Conservation (phyloP, 2,888 invertebrate genomes). For the Nysson spinosus region DNA sequence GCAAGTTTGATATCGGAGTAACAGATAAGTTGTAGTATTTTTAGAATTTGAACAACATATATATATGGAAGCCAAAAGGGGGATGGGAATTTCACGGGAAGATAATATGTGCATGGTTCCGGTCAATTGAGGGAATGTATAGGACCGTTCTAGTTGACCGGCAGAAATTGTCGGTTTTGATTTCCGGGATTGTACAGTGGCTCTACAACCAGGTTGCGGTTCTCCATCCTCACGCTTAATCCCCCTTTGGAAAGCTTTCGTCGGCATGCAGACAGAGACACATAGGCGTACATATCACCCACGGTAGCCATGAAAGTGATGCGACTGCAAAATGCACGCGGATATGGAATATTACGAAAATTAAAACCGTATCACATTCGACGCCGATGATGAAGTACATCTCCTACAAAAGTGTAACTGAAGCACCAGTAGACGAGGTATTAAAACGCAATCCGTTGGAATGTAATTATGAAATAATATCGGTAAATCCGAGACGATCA, state of each 20-base stretch:
- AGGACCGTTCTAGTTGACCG: conserved; percentile 51
- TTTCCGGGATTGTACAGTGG: conserved; percentile 60
- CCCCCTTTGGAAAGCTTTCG: too few relatives aligned
- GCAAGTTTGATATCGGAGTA: too few relatives aligned
- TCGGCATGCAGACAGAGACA: conserved; percentile 8
- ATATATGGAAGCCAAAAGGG: too few relatives aligned
- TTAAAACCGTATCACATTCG: conserved; percentile 50
- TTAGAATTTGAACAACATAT: too few relatives aligned
- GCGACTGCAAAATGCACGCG: conserved; percentile 32
- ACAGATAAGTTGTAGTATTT: too few relatives aligned
- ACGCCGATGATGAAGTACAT: conserved; percentile 19
- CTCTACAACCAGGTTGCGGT: conserved; percentile 59
- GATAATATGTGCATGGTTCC: too few relatives aligned
- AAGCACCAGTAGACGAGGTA: conserved; percentile 5
- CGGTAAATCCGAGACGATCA: conserved; percentile 38
- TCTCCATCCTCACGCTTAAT: conserved; percentile 53
- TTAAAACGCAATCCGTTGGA: conserved; percentile 45
- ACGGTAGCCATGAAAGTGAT: conserved; percentile 21
- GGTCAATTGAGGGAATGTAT: conserved; percentile 22
- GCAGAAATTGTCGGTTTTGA: conserved; percentile 62
- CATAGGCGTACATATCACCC: conserved; percentile 16
- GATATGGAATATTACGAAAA: conserved; percentile 61
- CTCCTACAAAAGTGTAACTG: conserved; percentile 45
- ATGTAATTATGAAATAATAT: conserved; percentile 58
- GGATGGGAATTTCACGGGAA: too few relatives aligned